Percentiles rank a stretch among this genome's conserved stretches.
Conservation (phyloP, 2,888 invertebrate species). For the Melinaea menophilus region DNA sequence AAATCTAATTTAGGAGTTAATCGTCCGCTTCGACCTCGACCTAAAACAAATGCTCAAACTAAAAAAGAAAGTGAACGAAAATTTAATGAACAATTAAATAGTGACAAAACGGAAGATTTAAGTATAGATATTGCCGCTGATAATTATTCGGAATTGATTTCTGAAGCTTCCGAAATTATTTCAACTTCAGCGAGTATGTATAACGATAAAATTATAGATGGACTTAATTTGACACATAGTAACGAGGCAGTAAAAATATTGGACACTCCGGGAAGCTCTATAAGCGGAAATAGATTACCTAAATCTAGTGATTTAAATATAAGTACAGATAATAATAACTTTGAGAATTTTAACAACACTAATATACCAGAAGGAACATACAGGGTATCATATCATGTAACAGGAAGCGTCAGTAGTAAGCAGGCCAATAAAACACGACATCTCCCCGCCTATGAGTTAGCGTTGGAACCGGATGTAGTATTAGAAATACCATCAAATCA, state of each 20-base stretch:
- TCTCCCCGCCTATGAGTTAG: conserved; percentile 66
- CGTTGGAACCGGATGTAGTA: conserved; percentile 67
- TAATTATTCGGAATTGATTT: conserved; percentile 40
- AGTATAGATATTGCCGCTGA: conserved; percentile 52
- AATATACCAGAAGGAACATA: conserved; percentile 67
- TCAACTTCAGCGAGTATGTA: conserved; percentile 38
- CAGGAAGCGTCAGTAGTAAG: conserved; percentile 71
- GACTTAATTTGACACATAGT: conserved; percentile 38
- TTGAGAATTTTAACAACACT: conserved; percentile 36
- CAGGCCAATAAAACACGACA: conserved; percentile 67
- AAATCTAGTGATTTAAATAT: conserved; percentile 59
- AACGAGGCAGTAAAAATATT: conserved; percentile 44
- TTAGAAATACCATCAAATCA: conserved; percentile 69
- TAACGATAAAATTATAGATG: conserved; percentile 37
- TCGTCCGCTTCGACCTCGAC: conserved; percentile 82
- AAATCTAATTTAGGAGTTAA: conserved; percentile 88
- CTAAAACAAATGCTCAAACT: conserved; percentile 62
- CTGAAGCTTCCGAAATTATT: conserved; percentile 44
- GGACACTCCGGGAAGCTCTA: conserved; percentile 35
- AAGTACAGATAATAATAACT: conserved; percentile 26
- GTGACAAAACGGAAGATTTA: conserved; percentile 47
- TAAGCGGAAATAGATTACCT: conserved; percentile 56
- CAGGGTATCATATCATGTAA: conserved; percentile 70
- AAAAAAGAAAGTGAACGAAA: conserved; percentile 54
- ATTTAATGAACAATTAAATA: conserved; percentile 50